These are phyloP conservation scores for Euclidia mi DNA, from an alignment of 2,888 invertebrate genomes.

Conservation along the genomic window DNA sequence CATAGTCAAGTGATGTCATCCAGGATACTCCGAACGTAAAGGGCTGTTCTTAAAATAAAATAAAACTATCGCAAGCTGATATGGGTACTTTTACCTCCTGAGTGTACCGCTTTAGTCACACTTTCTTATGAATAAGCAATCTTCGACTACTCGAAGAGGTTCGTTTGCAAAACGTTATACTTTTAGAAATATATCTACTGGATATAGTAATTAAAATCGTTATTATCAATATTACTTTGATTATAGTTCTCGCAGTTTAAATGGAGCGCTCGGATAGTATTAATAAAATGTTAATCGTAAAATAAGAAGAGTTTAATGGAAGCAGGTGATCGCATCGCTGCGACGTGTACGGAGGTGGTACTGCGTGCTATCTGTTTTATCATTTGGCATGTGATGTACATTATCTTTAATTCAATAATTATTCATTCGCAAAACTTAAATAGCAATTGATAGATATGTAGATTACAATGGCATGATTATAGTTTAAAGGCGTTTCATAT, in stretches of 20 bases:
- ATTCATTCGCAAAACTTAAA: background rate
- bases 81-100: background rate
- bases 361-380: constrained; percentile 3
- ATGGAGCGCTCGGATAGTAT: background rate
- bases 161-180: too few relatives aligned
- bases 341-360: background rate
- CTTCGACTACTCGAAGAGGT: too few relatives aligned
- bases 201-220: too few relatives aligned
- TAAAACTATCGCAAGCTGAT: constrained; percentile 25
- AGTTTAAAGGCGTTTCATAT: background rate
- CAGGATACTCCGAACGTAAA: constrained; percentile 52
- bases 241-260: background rate
- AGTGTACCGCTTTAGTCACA: background rate
- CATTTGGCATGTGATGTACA: constrained; percentile 7
- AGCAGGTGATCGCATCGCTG: constrained; percentile 30
- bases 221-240: background rate
- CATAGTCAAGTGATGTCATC: constrained; percentile 72
- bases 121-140: background rate
- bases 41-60: constrained; percentile 43
- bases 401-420: constrained; percentile 14
- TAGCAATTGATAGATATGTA: background rate
- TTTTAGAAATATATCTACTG: too few relatives aligned
- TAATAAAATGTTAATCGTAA: constrained; percentile 8
- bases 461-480: background rate
- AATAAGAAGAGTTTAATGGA: constrained; percentile 32